Base-by-base conservation (phyloP, 2,888 invertebrate species). In the Hofmannophila pseudospretella region DNA sequence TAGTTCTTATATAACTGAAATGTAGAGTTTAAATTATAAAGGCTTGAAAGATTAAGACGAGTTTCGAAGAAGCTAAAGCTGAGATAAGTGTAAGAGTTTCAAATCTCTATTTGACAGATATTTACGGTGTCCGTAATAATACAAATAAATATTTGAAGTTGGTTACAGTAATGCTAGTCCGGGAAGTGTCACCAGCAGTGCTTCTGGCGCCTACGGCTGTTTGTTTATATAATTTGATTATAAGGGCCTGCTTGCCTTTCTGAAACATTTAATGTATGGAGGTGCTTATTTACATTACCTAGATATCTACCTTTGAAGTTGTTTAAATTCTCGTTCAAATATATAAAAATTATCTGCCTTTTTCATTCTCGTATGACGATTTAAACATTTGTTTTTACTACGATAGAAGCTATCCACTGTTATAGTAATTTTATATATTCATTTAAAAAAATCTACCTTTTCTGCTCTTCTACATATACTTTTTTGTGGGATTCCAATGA, bases 131-230 rank as follows among this genome's bases (percentile, higher is more conserved):
- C 49, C 49, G 55, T 66, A 55, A 67, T 71, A 70, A 63, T 64
- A 52, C 49, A 75, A 75, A 76, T 70, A 74, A 76, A 76, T 75
- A 73, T 59, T 55, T 54, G 46, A 51, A 67, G 64, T 57, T 75
- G 71, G 75, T 76, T 74, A 73, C 61, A 54, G 62, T 70, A 50
- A 48, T 56, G 54, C 54, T 38, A 45, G 58, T 59, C 51, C 50
- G 54, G 53, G 59, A 59, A 65, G 52, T 61, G 63, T 65, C 55
- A 29, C 36, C 36, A 38, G 34, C 36, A 38, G 34, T 27, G 40
- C 39, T 35, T 39, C 39, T 39, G 40, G 46, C 12, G 33, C 30
- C 22, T 42, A 39, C 7, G 16, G 42, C 44, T 49, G 54, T 64
- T 60, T 64, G 49, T 61, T 67, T 62, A 45, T 53, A 47, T 64